Conservation (phyloP, 2,797 vertebrate species). For the Hypotaenidia okinawae region DNA sequence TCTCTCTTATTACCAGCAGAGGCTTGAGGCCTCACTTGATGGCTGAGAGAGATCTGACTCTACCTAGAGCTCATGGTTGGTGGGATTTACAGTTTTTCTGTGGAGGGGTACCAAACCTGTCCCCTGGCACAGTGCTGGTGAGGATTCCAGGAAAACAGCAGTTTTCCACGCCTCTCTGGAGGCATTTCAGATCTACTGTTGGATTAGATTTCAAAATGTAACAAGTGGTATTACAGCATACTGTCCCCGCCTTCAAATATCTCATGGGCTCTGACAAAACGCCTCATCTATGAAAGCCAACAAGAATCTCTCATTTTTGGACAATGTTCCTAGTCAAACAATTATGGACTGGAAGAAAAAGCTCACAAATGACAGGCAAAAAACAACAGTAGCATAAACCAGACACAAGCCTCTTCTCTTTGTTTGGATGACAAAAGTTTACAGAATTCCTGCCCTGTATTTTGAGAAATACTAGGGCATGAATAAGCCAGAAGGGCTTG, state of each 20-base stretch:
- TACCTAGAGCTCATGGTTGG: rapidly evolving
- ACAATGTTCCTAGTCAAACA: neutral
- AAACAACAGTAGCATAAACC: conserved; percentile 5
- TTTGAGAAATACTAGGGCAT: neutral
- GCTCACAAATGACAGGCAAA: neutral
- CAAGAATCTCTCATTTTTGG: neutral
- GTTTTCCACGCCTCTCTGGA: neutral
- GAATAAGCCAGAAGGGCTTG: neutral
- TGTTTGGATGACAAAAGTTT: neutral
- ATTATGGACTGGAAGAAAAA: neutral
- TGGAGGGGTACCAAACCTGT: neutral
- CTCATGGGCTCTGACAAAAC: neutral
- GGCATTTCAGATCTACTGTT: neutral
- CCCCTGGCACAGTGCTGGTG: neutral
- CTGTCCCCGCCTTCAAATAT: neutral
- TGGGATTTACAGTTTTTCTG: neutral
- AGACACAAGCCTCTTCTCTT: neutral
- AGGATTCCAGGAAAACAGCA: neutral
- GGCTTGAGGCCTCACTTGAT: neutral
- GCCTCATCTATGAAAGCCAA: neutral
- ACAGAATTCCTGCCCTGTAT: neutral
- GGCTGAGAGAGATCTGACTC: neutral
- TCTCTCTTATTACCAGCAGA: neutral
- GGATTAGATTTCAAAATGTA: neutral
- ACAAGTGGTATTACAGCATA: neutral